Evolutionary conservation across 2,888 invertebrate species (phyloP), one percentile per base, ranked within the genome.

Genomic region (Netelia fuscicornis): DNA sequence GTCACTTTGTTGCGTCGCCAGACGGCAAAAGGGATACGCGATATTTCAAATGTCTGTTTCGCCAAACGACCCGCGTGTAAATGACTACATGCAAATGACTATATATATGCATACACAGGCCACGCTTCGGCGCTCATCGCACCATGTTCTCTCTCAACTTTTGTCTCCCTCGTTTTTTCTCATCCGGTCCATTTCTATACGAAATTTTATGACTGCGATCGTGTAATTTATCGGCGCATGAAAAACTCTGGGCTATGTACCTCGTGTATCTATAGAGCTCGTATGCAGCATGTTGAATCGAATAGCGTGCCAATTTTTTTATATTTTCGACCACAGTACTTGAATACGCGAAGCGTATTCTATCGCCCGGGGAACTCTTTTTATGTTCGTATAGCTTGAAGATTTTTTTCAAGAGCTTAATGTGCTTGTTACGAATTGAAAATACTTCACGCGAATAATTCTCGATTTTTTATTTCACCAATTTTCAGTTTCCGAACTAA

Each of bases 31-130:
- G 52, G 48, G 67, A 81, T 68, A 56, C 25, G 65, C 44, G 72
- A 77, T 81, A 77, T 77, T 81, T 84, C 77, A 81, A 78, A 77
- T 58, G 84, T 77, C 44, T 72, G 44, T 78, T 77, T 78, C 20
- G 56, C 48, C 37, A 42, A 52, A 60, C 44, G 2, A 68, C 25
- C 25, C 30, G 44, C 10, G 10, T 17, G n/a, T 20, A 42, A 37
- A 42, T 30, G 44, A 48, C 23, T 25, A 25, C 75, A 10, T 52
- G 44, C 48, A 76, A 68, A 25, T 48, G 13, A n/a, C 75, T 58
- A 37, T 37, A 76, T 37, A 76, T 65, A 37, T 23, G 42, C 23
- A 54, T 72, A 25, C 54, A 56, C 30, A 3, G 56, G 23, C 52
- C 6, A 37, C 62, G 67, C 62, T 60, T 84, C 54, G 48, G 70